Evolutionary conservation across 53 echinoderm and acorn worm species (phyloP), one percentile per base, ranked within the genome.

Genomic region (Temnopleurus reevesii): DNA sequence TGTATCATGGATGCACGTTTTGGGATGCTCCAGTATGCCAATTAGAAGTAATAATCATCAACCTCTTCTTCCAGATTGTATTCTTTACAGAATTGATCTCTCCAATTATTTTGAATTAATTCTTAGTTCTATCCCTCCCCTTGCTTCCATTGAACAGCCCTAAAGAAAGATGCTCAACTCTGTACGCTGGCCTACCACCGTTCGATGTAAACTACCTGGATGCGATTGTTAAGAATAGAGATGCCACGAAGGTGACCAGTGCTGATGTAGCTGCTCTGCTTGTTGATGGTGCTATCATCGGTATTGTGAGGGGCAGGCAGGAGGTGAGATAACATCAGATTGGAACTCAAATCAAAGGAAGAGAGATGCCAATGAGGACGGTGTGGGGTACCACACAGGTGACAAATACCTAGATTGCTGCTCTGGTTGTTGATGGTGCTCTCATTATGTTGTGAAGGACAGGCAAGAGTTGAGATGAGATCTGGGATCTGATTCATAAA

Each of bases 261-360:
- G 24, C 9, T 4, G 91, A 91, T 12, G 85, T 91, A 8, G 91
- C 91, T 3, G 41, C 45, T 15, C 76, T 91, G 44, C 56, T 91
- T 45, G 86, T 86, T 2, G 25, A 86, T n/a, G 91, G 91, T 33
- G 91, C 91, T 12, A 86, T 91, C 53, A 91, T 91, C 18, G 85
- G 85, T 18, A 51, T 91, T 61, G 85, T 91, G 49, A 81, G 81
- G 30, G 81, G 90, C 28, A 59, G 81, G 29, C 81, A 90, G 26
- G 86, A 86, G 86, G 86, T 86, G 17, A 43, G 49, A 43, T 13
- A 21, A 43, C n/a, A n/a, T n/a, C n/a, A n/a, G n/a, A n/a, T n/a
- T n/a, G n/a, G n/a, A n/a, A n/a, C n/a, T n/a, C n/a, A n/a, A n/a
- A n/a, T n/a, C n/a, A n/a, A n/a, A n/a, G n/a, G n/a, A n/a, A n/a